These are phyloP conservation scores for Chrysogorgia sp. DNA, from an alignment of 92 coral and sea anemone genomes.

Conservation along the genomic window DNA sequence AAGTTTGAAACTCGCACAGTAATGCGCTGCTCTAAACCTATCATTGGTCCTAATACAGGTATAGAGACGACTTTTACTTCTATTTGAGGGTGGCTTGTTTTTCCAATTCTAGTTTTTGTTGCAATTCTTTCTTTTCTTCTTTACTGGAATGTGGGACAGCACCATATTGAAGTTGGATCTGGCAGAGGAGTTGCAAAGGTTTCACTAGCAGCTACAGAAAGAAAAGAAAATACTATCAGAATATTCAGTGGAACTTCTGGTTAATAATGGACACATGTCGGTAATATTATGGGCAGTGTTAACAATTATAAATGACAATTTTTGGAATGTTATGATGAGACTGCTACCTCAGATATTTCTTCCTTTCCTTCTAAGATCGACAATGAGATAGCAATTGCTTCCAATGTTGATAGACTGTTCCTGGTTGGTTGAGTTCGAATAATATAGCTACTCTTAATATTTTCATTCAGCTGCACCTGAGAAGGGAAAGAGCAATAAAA, in stretches of 20 bases:
- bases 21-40: too few relatives aligned
- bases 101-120: background rate
- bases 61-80: background rate
- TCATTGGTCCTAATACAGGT: too few relatives aligned
- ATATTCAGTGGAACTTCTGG: too few relatives aligned
- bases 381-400: conserved; percentile 89
- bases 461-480: conserved; percentile 79
- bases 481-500: background rate
- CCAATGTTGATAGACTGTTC: conserved; percentile 83
- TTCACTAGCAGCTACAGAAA: conserved; percentile 61
- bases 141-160: conserved; percentile 87
- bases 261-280: too few relatives aligned
- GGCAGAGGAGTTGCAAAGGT: conserved; percentile 82
- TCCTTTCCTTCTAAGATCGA: conserved; percentile 72
- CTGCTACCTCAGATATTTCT: conserved; percentile 73
- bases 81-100: background rate
- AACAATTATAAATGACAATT: too few relatives aligned
- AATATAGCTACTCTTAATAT: conserved; percentile 79
- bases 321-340: too few relatives aligned
- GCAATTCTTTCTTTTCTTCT: conserved; percentile 67
- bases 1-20: too few relatives aligned
- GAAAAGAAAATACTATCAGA: conserved; percentile 3
- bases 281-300: too few relatives aligned
- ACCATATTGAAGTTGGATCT: conserved; percentile 83
- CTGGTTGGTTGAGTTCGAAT: conserved; percentile 97